Percentiles rank a stretch among this genome's conserved stretches.
Conservation (phyloP, 2,113 vertebrate species). For the Budorcas taxicolor region DNA sequence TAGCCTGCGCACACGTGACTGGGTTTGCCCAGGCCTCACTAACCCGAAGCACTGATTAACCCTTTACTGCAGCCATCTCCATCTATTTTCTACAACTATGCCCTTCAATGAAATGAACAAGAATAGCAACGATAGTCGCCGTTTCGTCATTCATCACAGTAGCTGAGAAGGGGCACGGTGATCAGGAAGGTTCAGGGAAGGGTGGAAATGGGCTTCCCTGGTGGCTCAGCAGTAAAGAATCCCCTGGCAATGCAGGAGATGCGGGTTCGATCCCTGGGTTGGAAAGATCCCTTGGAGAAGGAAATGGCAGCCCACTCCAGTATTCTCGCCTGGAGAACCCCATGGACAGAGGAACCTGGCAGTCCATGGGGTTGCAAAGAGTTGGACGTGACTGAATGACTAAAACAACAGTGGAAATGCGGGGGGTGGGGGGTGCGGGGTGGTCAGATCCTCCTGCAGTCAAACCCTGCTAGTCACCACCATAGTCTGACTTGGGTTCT, state of each 20-base stretch:
- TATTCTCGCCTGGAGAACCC: background rate
- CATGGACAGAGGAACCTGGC: background rate
- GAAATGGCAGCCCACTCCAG: background rate
- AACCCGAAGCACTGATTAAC: background rate
- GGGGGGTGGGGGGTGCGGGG: rapidly evolving
- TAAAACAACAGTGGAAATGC: background rate
- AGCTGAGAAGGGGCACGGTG: background rate
- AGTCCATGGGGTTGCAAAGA: background rate
- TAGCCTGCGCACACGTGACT: background rate
- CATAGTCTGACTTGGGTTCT: rapidly evolving
- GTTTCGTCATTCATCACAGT: background rate
- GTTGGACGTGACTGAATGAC: background rate
- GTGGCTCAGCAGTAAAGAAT: background rate
- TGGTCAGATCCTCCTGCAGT: rapidly evolving
- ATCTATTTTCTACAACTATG: background rate
- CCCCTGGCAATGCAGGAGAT: background rate
- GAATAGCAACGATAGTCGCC: background rate
- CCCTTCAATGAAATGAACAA: background rate
- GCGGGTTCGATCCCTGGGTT: background rate
- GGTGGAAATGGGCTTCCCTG: background rate
- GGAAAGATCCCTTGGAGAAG: background rate
- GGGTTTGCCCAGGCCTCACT: background rate
- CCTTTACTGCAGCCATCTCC: background rate
- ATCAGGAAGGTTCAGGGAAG: background rate
- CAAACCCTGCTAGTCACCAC: background rate